Conservation (phyloP, 2,113 vertebrate genomes). For the Hemiprocne comata region DNA sequence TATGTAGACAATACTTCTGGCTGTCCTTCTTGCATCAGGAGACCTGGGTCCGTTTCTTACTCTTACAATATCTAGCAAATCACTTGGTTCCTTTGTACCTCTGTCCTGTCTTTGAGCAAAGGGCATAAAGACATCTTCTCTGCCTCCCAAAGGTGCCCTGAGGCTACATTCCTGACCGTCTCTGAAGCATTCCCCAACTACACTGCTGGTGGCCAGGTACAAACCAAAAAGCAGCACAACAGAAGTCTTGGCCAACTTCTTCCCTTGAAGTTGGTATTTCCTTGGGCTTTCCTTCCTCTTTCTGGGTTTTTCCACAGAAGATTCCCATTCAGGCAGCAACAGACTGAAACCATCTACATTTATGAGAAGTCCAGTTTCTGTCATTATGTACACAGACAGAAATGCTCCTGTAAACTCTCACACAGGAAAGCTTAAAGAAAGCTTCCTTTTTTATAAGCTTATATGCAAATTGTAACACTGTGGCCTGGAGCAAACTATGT, state of each 20-base stretch:
- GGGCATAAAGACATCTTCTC: slow-evolving; percentile 3
- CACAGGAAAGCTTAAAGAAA: slow-evolving; percentile 4
- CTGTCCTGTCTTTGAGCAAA: background rate
- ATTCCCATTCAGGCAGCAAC: background rate
- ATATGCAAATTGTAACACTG: slow-evolving; percentile 40
- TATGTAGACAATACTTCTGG: background rate
- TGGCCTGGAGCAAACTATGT: slow-evolving; percentile 30
- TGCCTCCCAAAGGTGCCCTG: slow-evolving; percentile 2
- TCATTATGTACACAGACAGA: slow-evolving; percentile 20
- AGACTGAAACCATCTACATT: background rate
- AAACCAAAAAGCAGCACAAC: slow-evolving; percentile 6
- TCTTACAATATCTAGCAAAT: background rate
- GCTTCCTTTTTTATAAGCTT: slow-evolving; percentile 25
- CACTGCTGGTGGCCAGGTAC: background rate
- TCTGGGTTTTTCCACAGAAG: slow-evolving; percentile 55
- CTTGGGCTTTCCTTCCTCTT: slow-evolving; percentile 42
- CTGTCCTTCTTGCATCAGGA: background rate
- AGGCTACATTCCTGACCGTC: background rate
- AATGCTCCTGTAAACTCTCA: background rate
- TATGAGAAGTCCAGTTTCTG: slow-evolving; percentile 18
- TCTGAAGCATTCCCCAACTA: background rate
- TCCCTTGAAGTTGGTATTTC: background rate
- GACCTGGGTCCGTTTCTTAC: background rate
- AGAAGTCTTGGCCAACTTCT: background rate
- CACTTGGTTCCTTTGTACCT: background rate